Evolutionary conservation across 2,797 vertebrate species (phyloP).

Genomic region (Sebastes umbrosus): DNA sequence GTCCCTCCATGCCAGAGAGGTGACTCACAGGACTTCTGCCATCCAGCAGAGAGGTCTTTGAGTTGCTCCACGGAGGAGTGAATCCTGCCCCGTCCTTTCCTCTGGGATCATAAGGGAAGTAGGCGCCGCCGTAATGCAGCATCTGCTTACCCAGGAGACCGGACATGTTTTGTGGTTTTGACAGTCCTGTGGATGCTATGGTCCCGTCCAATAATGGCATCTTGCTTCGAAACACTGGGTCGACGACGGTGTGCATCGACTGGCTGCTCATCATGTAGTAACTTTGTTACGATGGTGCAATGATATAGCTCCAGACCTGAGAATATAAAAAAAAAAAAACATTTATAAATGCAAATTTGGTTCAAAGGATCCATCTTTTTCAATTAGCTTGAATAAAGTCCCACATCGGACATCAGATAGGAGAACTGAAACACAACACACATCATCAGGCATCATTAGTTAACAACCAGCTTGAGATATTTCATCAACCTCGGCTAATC

Average conservation of each 20-base stretch:
- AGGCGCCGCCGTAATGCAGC: constrained; percentile 82
- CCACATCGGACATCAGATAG: not conserved
- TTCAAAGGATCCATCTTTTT: not conserved
- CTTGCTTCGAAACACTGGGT: constrained; percentile 79
- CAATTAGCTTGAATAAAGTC: not conserved
- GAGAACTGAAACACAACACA: not conserved
- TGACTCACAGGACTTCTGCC: constrained; percentile 69
- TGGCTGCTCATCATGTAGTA: constrained; percentile 84
- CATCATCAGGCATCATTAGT: not conserved
- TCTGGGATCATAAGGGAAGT: constrained; percentile 81
- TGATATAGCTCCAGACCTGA: constrained; percentile 61
- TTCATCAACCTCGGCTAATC: constrained; percentile 11
- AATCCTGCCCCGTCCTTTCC: constrained; percentile 71
- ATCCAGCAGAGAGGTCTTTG: constrained; percentile 64
- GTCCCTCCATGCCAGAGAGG: constrained; percentile 64
- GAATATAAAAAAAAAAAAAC: not conserved
- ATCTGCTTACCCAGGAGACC: constrained; percentile 65
- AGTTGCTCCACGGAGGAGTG: constrained; percentile 74
- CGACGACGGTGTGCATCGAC: constrained; percentile 67
- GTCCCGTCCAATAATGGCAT: constrained; percentile 82
- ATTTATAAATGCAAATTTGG: constrained; percentile 15
- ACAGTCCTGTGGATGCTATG: constrained; percentile 57
- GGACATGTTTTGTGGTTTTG: constrained; percentile 66
- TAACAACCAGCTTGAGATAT: not conserved
- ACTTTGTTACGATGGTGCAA: constrained; percentile 30